Percentiles rank a stretch among this genome's conserved stretches.
phyloP scores from a whole-genome alignment of 1,140 invertebrate genomes.

The Dendroctonus ponderosae region DNA sequence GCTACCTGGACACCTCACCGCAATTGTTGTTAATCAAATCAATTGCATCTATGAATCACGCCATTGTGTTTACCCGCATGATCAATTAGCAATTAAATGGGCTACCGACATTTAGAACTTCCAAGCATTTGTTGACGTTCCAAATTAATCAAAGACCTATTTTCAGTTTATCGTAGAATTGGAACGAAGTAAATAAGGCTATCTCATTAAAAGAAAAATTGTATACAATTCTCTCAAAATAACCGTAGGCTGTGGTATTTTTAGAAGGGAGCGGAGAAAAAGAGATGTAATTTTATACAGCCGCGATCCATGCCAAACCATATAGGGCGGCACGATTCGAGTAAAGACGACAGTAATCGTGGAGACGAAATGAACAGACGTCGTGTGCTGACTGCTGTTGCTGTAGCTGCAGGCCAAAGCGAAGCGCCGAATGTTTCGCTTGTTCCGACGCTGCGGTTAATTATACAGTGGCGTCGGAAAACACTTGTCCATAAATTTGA shows the following conservation, averaged over 20 bases:
- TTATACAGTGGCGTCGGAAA: too few relatives aligned
- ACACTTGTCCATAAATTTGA: too few relatives aligned
- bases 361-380: slow-evolving; percentile 31
- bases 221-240: slow-evolving; percentile 50
- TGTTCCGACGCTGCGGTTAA: not conserved
- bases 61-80: too few relatives aligned
- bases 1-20: too few relatives aligned
- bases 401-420: slow-evolving; percentile 10
- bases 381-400: slow-evolving; percentile 12
- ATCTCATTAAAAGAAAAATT: slow-evolving; percentile 43
- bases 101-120: not conserved
- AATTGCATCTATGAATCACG: too few relatives aligned
- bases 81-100: not conserved
- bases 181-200: slow-evolving; percentile 32
- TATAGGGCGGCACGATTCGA: slow-evolving; percentile 49
- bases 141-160: slow-evolving; percentile 22
- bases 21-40: too few relatives aligned
- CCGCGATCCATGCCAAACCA: slow-evolving; percentile 49
- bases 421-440: slow-evolving; percentile 9
- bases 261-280: slow-evolving; percentile 50
- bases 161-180: slow-evolving; percentile 25
- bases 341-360: slow-evolving; percentile 39
- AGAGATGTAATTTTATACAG: slow-evolving; percentile 52
- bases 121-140: not conserved
- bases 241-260: slow-evolving; percentile 49